Percentiles rank a stretch among this genome's conserved stretches.
Evolutionary conservation across 2,888 invertebrate species (phyloP).

Genomic region (Tetheella fluctuosa): DNA sequence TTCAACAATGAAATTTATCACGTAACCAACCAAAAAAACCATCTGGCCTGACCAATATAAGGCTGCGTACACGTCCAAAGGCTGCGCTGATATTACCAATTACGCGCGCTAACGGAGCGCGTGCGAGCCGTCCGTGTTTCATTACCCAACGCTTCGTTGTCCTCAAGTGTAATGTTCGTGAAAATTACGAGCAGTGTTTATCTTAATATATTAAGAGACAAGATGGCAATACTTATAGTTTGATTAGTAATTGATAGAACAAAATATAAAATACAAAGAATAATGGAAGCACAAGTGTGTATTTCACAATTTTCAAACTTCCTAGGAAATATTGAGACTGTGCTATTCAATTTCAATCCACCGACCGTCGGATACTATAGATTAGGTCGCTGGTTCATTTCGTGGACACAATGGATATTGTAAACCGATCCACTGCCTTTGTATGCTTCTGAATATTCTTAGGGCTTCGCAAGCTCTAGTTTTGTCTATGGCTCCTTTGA

Average conservation of each 20-base stretch:
- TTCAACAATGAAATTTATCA: not conserved
- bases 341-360: conserved; percentile 37
- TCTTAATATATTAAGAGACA: conserved; percentile 29
- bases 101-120: conserved; percentile 55
- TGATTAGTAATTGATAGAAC: not conserved
- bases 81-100: conserved; percentile 32
- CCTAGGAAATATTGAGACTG: conserved; percentile 31
- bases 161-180: conserved; percentile 53
- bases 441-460: conserved; percentile 40
- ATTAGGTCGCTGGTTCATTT: conserved; percentile 27
- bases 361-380: conserved; percentile 29
- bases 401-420: conserved; percentile 37
- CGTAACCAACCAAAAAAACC: not conserved
- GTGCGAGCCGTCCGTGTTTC: conserved; percentile 44
- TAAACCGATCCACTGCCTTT: conserved; percentile 36
- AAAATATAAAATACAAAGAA: not conserved
- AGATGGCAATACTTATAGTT: conserved; percentile 7
- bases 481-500: not conserved
- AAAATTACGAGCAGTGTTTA: conserved; percentile 48
- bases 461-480: not conserved
- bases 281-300: conserved; percentile 29
- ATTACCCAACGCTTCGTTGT: conserved; percentile 48
- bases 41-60: not conserved
- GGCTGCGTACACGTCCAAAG: not conserved
- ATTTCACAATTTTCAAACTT: conserved; percentile 25